Evolutionary conservation across 2,797 vertebrate genomes (phyloP), one percentile per base, ranked within the genome.

Genomic region (Harpagifer antarcticus): DNA sequence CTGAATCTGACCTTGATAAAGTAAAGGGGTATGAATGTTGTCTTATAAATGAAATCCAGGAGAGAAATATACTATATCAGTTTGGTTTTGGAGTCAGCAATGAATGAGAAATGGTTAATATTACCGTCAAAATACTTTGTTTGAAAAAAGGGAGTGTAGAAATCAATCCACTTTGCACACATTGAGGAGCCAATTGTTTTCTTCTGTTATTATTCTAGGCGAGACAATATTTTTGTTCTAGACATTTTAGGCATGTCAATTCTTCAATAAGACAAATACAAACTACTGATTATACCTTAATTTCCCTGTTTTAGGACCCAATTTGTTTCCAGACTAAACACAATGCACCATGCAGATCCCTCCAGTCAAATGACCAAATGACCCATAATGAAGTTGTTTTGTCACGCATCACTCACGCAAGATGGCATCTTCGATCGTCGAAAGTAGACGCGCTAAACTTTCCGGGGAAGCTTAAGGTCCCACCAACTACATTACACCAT

Each of bases 401-500:
- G 56, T 56, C 47, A 54, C 19, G 53, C 55, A 81, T 75, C 77
- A 42, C 60, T 88, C 62, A 57, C 1, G 2, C 23, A 7, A 17
- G 42, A 69, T 71, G 65, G 64, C 67, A 74, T 69, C 84, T 82
- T 52, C 57, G 79, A 74, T 72, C 6, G 27, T 11, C 67, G 56
- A 50, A 72, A 68, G 45, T 23, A 55, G 59, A 76, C 19, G 31
- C 44, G 3, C 0, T 0, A 2, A 86, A 85, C 27, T 87, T 83
- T 68, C 40, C 66, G 6, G 3, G 23, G 54, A 20, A 73, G 76
- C 56, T 78, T 68, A 84, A 42, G 74, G 59, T 75, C 62, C 61
- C 72, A 78, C 49, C 63, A 55, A 68, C 65, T 60, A 55, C 68
- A 87, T 86, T 74, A 84, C 63, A 78, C 81, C 49, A 83, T 86